Evolutionary conservation across 2,113 vertebrate genomes (phyloP).

Genomic region (Seriola aureovittata): DNA sequence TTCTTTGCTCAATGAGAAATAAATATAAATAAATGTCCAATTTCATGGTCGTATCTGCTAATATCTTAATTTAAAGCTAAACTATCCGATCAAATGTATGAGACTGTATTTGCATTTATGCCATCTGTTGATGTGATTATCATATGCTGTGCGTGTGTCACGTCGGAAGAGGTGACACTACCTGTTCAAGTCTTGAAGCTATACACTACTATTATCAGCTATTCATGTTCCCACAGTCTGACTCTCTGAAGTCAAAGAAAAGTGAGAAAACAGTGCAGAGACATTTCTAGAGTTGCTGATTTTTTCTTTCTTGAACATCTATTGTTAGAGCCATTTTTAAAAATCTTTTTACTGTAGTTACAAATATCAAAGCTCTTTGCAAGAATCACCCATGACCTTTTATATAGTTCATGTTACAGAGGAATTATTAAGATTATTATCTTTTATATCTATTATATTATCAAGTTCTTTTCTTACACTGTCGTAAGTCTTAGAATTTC

Average conservation of each 20-base stretch:
- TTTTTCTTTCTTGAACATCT: neutral
- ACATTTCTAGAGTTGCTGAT: neutral
- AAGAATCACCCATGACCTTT: neutral
- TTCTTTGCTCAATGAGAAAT: neutral
- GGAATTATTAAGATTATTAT: neutral
- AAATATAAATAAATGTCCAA: neutral
- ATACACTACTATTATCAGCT: neutral
- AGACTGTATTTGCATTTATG: neutral
- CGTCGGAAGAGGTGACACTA: neutral
- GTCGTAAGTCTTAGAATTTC: neutral
- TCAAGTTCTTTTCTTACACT: too few relatives aligned
- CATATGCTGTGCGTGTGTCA: neutral
- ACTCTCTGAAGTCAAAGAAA: neutral
- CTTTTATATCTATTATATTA: too few relatives aligned
- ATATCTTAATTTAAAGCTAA: too few relatives aligned
- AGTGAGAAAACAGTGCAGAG: neutral
- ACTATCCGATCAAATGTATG: too few relatives aligned
- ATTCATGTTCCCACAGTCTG: conserved; percentile 19
- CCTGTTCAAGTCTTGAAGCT: neutral
- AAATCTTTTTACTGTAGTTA: neutral
- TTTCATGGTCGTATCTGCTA: neutral
- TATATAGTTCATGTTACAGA: neutral
- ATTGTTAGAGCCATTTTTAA: neutral
- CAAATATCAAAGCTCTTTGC: neutral
- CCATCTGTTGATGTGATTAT: neutral